These are phyloP conservation scores for Mormyrus hasselquistii DNA, from an alignment of 2,797 vertebrate species.

Conservation along the genomic window DNA sequence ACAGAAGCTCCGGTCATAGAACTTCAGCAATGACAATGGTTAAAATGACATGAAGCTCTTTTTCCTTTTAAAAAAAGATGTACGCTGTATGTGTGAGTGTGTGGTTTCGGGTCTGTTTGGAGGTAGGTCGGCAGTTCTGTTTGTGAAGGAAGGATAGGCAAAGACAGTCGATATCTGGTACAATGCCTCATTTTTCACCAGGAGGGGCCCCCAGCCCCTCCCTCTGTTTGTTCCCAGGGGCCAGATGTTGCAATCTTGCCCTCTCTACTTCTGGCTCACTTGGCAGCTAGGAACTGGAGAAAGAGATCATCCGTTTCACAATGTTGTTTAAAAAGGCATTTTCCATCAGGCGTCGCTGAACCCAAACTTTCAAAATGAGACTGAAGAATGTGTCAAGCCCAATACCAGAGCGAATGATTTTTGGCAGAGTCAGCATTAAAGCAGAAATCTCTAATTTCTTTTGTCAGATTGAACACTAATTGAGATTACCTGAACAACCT, in stretches of 20 bases:
- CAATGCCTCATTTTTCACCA: not conserved
- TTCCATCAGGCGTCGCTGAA: not conserved
- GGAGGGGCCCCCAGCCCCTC: not conserved
- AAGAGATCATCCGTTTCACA: not conserved
- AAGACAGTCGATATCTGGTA: not conserved
- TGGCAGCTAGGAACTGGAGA: not conserved
- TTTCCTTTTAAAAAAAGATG: not conserved
- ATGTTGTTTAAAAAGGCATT: not conserved
- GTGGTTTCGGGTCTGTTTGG: not conserved
- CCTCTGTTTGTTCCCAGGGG: conserved; percentile 16
- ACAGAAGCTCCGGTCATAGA: not conserved
- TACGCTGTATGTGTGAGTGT: not conserved
- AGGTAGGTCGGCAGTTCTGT: not conserved
- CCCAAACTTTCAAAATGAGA: not conserved
- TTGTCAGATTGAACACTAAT: not conserved
- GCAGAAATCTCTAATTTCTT: not conserved
- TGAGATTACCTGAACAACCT: not conserved
- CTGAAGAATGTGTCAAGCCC: not conserved
- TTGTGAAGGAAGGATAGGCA: not conserved
- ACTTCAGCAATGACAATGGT: not conserved
- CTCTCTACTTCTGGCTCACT: not conserved
- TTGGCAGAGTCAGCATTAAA: not conserved
- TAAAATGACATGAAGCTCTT: not conserved
- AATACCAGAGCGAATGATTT: not conserved
- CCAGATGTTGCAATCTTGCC: conserved; percentile 16